Conservation (phyloP, 1,140 invertebrate species). For the Plodia interpunctella region DNA sequence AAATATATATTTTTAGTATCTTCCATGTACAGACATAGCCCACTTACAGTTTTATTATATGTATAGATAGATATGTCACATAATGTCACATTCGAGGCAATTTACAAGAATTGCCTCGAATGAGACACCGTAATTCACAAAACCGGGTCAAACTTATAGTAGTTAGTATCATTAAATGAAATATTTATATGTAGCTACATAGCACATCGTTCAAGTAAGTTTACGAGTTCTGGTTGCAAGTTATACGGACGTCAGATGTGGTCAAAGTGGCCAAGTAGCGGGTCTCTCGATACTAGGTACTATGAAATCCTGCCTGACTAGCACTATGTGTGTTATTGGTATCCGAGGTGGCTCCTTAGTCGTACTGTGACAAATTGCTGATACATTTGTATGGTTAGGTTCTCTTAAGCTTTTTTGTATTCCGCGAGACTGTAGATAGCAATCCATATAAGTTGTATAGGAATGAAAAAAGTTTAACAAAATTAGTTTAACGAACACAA, state of each 20-base stretch:
- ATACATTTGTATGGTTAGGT: slow-evolving; percentile 20
- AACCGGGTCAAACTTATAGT: neutral
- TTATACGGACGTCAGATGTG: neutral
- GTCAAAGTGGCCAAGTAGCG: slow-evolving; percentile 19
- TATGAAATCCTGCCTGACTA: slow-evolving; percentile 26
- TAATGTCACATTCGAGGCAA: too few relatives aligned
- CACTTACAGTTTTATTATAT: too few relatives aligned
- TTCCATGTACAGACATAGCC: too few relatives aligned
- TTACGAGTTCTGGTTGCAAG: neutral
- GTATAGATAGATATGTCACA: too few relatives aligned
- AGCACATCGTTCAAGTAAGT: neutral
- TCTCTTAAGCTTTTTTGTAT: too few relatives aligned
- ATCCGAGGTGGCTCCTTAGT: slow-evolving; percentile 23
- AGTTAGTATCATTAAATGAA: neutral
- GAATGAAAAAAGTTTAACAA: too few relatives aligned
- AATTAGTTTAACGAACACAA: too few relatives aligned
- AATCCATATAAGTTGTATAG: slow-evolving; percentile 7
- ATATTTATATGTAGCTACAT: neutral
- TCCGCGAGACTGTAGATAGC: neutral
- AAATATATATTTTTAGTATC: too few relatives aligned
- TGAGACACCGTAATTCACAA: neutral
- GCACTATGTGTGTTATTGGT: slow-evolving; percentile 33
- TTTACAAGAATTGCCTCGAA: too few relatives aligned
- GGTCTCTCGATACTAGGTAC: slow-evolving; percentile 22
- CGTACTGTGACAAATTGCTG: slow-evolving; percentile 4